A percentile compares a stretch with the other conserved stretches of the same genome.
Conservation (phyloP, 2,888 invertebrate genomes). For the Sabatieria punctata region DNA sequence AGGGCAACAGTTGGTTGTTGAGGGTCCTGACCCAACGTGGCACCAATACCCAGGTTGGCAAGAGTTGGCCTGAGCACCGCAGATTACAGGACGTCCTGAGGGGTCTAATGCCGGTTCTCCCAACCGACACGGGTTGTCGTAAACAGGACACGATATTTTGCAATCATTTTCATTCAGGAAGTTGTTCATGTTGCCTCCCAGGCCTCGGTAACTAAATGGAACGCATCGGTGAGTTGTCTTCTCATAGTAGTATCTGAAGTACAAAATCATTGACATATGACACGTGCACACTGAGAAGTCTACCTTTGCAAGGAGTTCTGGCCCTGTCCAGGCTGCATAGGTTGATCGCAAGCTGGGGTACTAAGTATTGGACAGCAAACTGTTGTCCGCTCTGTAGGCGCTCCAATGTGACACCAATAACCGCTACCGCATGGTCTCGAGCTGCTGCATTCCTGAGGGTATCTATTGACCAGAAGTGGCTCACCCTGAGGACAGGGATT, state of each 20-base stretch:
- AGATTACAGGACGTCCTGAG: constrained; percentile 12
- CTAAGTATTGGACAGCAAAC: too few relatives aligned
- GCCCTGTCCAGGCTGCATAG: too few relatives aligned
- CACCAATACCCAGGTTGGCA: constrained; percentile 22
- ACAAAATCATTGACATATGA: too few relatives aligned
- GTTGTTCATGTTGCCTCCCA: constrained; percentile 10
- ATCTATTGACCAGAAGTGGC: constrained; percentile 23
- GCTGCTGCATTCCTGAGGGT: constrained; percentile 16
- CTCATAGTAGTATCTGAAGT: constrained; percentile 7
- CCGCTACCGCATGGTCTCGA: constrained; percentile 27
- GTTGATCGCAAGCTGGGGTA: too few relatives aligned
- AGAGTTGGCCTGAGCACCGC: constrained; percentile 9
- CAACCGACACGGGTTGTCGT: constrained; percentile 25
- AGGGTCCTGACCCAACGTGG: constrained; percentile 25
- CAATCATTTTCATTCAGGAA: constrained; percentile 5
- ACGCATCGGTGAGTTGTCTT: neutral
- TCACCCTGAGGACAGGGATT: constrained; percentile 27
- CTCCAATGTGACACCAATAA: constrained; percentile 16
- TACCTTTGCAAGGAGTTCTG: too few relatives aligned
- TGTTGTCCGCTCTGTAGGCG: constrained; percentile 3
- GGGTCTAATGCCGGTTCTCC: constrained; percentile 24
- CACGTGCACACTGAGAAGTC: too few relatives aligned
- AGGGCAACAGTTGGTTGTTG: constrained; percentile 29
- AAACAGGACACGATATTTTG: constrained; percentile 6
- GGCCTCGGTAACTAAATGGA: constrained; percentile 6